Base-by-base conservation (phyloP, 1,140 invertebrate genomes). In the Hormaphis cornu region DNA sequence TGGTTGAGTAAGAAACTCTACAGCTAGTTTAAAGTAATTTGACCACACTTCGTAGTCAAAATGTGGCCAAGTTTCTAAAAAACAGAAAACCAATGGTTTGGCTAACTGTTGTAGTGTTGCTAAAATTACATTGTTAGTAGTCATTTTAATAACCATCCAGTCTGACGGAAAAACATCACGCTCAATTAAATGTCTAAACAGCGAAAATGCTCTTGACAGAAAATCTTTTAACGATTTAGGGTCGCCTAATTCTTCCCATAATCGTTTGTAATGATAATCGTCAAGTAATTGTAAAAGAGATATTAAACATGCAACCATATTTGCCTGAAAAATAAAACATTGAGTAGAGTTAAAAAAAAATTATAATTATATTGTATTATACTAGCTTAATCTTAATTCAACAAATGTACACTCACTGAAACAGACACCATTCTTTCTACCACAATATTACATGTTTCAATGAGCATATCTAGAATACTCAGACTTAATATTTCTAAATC, bases 141-240 rank as follows among this genome's bases (percentile, higher is more conserved):
- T 85, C 82, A 97, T 88, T 75, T 91, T 86, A 78, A 98, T 91
- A 12, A 95, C 87, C 56, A 94, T 82, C 96, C 96, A 99, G 76
- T 97, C 94, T 0, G 83, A 79, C 4, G 92, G 88, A 75, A 94
- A 98, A 0, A 97, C 89, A 72, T 90, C 86, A 76, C 90, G 83
- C 72, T 85, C 83, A 16, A 95, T 86, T 4, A 97, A 82, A 76
- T 92, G 87, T 24, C 87, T 83, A 72, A 97, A 89, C 0, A 97
- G 89, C 12, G 93, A 80, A 74, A 98, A 89, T 5, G 93, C 87
- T 72, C 93, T 84, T 74, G 94, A 85, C 0, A 98, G 81, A 75
- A 97, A 94, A 74, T 97, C 93, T 76, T 94, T 92, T 0, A 95
- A 79, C 0, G 87, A 85, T 73, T 88, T 89, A 4, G 84, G 79